Evolutionary conservation across 92 coral and sea anemone genomes (phyloP).

Genomic region (Galaxea fascicularis): DNA sequence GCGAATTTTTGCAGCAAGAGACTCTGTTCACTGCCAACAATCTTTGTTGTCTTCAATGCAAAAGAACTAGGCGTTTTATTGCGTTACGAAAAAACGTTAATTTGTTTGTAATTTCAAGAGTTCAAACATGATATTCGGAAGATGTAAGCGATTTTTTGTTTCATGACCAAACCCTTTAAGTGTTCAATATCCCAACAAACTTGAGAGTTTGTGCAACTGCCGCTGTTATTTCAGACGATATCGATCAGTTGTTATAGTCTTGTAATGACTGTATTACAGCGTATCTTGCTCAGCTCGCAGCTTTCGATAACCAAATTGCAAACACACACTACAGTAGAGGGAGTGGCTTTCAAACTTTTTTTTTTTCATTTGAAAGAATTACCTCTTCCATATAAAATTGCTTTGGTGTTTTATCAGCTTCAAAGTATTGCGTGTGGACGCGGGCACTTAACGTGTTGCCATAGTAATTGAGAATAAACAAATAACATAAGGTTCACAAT

Average conservation of each 20-base stretch:
- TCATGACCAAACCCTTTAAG: constrained; percentile 34
- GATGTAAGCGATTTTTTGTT: constrained; percentile 28
- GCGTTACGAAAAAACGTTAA: constrained; percentile 4
- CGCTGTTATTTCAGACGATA: constrained; percentile 6
- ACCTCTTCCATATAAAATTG: not conserved
- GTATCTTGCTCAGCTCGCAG: not conserved
- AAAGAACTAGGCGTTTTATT: not conserved
- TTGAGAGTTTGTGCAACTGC: not conserved
- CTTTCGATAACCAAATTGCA: not conserved
- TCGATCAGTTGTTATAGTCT: not conserved
- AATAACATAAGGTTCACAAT: not conserved
- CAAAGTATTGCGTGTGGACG: not conserved
- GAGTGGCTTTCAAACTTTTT: too few species aligned
- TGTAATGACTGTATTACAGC: not conserved
- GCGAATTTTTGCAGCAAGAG: not conserved
- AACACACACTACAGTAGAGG: too few species aligned
- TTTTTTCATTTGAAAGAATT: not conserved
- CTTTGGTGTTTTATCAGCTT: not conserved
- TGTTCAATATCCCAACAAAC: constrained; percentile 19
- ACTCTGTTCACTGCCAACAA: not conserved
- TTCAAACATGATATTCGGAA: constrained; percentile 43
- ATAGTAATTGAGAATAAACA: constrained; percentile 13
- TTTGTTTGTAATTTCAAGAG: constrained; percentile 55
- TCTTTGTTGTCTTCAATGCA: not conserved
- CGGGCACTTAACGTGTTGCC: constrained; percentile 19